A percentile compares a stretch with the other conserved stretches of the same genome.
phyloP scores from a whole-genome alignment of 2,113 vertebrate species.

The Cebus imitator region DNA sequence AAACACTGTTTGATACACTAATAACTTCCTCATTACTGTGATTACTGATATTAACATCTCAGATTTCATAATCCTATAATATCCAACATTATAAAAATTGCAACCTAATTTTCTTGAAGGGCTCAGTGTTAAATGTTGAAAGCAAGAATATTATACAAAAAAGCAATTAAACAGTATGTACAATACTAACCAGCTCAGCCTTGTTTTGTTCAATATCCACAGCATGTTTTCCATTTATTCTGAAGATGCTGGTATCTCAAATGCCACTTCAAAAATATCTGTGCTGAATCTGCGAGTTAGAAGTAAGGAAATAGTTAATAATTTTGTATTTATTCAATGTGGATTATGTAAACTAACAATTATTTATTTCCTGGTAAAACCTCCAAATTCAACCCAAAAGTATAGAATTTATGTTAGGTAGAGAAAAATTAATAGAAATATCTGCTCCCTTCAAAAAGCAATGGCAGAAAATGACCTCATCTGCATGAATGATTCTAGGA shows the following conservation, averaged over 20 bases:
- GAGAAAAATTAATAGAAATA: background rate
- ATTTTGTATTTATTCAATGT: background rate
- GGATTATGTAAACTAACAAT: background rate
- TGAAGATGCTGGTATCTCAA: background rate
- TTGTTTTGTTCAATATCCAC: background rate
- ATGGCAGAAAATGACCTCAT: background rate
- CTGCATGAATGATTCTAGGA: background rate
- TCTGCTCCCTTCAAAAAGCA: background rate
- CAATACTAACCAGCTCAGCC: slow-evolving; percentile 37
- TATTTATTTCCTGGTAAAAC: background rate
- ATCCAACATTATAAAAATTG: background rate
- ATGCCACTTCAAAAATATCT: background rate
- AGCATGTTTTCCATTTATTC: background rate
- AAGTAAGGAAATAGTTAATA: background rate
- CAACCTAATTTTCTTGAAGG: background rate
- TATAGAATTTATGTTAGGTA: background rate
- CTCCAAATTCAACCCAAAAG: slow-evolving; percentile 6
- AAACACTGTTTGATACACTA: background rate
- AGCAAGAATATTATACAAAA: background rate
- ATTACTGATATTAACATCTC: background rate
- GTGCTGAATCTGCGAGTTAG: background rate
- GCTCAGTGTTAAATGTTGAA: background rate
- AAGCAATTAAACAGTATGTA: background rate
- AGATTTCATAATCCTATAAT: background rate
- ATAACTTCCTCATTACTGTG: background rate